Base-by-base conservation (phyloP, 2,797 vertebrate genomes). In the Thamnophis elegans region DNA sequence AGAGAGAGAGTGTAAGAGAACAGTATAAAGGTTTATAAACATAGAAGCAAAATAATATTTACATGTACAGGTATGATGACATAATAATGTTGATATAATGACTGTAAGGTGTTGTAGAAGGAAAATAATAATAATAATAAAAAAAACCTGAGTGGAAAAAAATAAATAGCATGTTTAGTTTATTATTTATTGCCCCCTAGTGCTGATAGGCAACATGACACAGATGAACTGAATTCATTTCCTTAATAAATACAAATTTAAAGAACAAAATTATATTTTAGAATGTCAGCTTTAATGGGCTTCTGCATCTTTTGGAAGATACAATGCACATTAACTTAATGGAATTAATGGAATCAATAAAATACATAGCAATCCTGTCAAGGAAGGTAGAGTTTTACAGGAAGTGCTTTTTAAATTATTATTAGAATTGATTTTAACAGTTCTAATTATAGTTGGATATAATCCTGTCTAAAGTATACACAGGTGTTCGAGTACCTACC, bases 101-200 rank as follows among this genome's bases (percentile, higher is more conserved):
- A 42, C 42, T 42, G 42, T 42, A 42, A 42, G 42, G 42, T 42
- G 42, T 42, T 42, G 42, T 42, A 42, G 42, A 42, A 42, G 42
- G 42, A 42, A 42, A 42, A 42, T 42, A 42, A 42, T 42, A 42
- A 42, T 42, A 42, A 42, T 42, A 3, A 42, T n/a, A 42, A 42
- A 42, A 42, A 42, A 42, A 42, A n/a, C n/a, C n/a, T 4, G 2
- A 42, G 42, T 42, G 1, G 4, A 42, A 42, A 42, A 82, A 25
- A 4, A 47, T 85, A 90, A 68, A 20, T 11, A n/a, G 5, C 87
- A 59, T 22, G 0, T 59, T 94, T 93, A n/a, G 22, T 12, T 93
- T 92, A 47, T 28, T 5, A 0, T 92, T 95, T 95, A 85, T 95
- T 94, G 94, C 94, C 96, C 95, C 95, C 97, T 97, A 91, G 91